phyloP scores from a whole-genome alignment of 2,113 vertebrate species.

The Nothoprocta pentlandii region DNA sequence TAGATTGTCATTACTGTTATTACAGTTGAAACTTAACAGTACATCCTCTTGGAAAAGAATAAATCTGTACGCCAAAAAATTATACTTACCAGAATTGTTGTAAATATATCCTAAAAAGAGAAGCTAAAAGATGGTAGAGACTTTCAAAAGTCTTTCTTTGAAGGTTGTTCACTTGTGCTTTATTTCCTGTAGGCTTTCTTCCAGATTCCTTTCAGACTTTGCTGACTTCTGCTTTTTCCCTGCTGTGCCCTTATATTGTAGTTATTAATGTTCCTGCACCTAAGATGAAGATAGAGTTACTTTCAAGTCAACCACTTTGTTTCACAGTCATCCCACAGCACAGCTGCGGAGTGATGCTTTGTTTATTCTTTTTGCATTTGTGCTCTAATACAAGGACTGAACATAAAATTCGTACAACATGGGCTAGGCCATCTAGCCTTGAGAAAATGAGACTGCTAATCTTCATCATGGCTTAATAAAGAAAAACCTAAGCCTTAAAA shows the following conservation, averaged over 20 bases:
- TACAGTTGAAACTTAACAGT: conserved; percentile 4
- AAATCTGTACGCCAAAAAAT: neutral
- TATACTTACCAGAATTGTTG: conserved; percentile 6
- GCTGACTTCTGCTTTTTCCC: neutral
- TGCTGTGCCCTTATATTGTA: neutral
- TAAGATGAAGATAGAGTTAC: neutral
- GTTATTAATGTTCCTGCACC: neutral
- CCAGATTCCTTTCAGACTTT: conserved; percentile 20
- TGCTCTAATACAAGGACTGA: neutral
- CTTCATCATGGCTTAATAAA: neutral
- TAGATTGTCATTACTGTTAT: neutral
- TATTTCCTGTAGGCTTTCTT: conserved; percentile 17
- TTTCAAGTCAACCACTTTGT: conserved; percentile 3
- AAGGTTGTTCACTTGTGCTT: conserved; percentile 22
- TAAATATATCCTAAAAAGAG: neutral
- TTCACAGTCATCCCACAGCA: neutral
- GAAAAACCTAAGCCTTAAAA: neutral
- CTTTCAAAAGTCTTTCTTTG: neutral
- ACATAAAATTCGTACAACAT: neutral
- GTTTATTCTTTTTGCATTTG: neutral
- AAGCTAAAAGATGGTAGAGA: conserved; percentile 23
- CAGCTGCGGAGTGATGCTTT: conserved; percentile 4
- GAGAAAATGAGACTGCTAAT: neutral
- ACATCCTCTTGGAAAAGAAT: neutral
- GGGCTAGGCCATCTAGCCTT: neutral